Percentiles rank a stretch among this genome's conserved stretches.
Conservation (phyloP, 2,113 vertebrate species). For the Gadus macrocephalus region DNA sequence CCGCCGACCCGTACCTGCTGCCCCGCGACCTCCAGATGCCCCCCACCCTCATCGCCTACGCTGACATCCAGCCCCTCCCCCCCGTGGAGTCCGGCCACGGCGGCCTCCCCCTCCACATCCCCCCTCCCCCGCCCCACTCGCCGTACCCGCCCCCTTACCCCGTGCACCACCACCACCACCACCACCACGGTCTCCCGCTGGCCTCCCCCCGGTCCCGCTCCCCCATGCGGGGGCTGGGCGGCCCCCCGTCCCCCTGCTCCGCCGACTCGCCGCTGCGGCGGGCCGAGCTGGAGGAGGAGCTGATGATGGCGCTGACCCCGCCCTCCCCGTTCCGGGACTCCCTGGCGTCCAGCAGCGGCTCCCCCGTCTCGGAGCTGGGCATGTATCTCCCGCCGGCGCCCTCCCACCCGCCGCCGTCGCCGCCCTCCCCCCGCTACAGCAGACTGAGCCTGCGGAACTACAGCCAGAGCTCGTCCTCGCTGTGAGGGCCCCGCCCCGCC, state of each 20-base stretch:
- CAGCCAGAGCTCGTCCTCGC: slow-evolving; percentile 96
- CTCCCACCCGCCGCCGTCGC: slow-evolving; percentile 84
- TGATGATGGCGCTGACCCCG: slow-evolving; percentile 92
- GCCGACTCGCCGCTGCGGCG: slow-evolving; percentile 70
- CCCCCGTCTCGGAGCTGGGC: slow-evolving; percentile 75
- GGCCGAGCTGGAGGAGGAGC: slow-evolving; percentile 84
- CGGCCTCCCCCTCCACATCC: slow-evolving; percentile 44
- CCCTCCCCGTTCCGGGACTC: slow-evolving; percentile 98
- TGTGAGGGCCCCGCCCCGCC: slow-evolving; percentile 73
- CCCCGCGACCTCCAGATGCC: slow-evolving; percentile 86
- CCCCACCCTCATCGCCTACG: slow-evolving; percentile 88
- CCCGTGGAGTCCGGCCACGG: slow-evolving; percentile 78
- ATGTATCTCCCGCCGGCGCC: slow-evolving; percentile 79
- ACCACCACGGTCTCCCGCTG: slow-evolving; percentile 20
- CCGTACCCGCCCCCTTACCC: not conserved
- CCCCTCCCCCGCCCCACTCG: slow-evolving; percentile 23
- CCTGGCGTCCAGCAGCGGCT: slow-evolving; percentile 83
- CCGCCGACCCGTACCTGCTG: slow-evolving; percentile 79
- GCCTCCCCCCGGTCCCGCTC: slow-evolving; percentile 55
- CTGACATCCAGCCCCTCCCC: slow-evolving; percentile 89
- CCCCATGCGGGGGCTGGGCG: slow-evolving; percentile 45
- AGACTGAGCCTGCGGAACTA: slow-evolving; percentile 92
- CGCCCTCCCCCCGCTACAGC: slow-evolving; percentile 88
- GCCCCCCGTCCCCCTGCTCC: slow-evolving; percentile 51
- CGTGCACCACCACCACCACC: slow-evolving; percentile 20